Evolutionary conservation across 2,113 vertebrate species (phyloP), one percentile per base, ranked within the genome.

Genomic region (Lamprotornis superbus): DNA sequence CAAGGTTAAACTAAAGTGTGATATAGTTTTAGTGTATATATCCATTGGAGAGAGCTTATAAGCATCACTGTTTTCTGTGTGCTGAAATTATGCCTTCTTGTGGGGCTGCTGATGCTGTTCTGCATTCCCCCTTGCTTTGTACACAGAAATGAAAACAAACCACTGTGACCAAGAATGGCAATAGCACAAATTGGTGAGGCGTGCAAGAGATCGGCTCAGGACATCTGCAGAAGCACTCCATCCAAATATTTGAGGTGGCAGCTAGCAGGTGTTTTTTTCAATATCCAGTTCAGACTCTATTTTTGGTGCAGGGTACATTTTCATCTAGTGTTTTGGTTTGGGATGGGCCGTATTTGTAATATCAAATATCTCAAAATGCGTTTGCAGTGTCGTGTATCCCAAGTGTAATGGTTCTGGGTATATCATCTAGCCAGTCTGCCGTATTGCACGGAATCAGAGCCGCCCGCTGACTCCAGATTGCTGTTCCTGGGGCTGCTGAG

Each of bases 161-260:
- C 52, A 25, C 94, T 90, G 76, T 94, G 92, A 93, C 94, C 92
- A 95, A 95, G 94, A 97, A 95, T 95, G 93, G 93, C 92, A 95
- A 84, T 89, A 89, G 65, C 70, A 64, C 60, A 84, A 76, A 87
- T 70, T 3, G 0, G 64, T 8, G 10, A 95, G 74, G 57, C 64
- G 50, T 31, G 19, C 11, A 5, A 63, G 87, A 69, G 80, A 90
- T 85, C 2, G 18, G 67, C 83, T 92, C 53, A 30, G 73, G 79
- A 89, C 15, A 24, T n/a, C 57, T 83, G 69, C 25, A 11, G 83
- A 73, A 83, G 39, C 23, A 49, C 79, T 90, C 37, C 33, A 30
- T 95, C 80, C 92, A 90, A 96, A 89, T 94, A 91, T 73, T 63
- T 93, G 88, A 95, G 95, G 92, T 95, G 68, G 76, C 76, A 90